These are phyloP conservation scores for Acrobasis repandana DNA, from an alignment of 2,888 invertebrate genomes.

Conservation along the genomic window DNA sequence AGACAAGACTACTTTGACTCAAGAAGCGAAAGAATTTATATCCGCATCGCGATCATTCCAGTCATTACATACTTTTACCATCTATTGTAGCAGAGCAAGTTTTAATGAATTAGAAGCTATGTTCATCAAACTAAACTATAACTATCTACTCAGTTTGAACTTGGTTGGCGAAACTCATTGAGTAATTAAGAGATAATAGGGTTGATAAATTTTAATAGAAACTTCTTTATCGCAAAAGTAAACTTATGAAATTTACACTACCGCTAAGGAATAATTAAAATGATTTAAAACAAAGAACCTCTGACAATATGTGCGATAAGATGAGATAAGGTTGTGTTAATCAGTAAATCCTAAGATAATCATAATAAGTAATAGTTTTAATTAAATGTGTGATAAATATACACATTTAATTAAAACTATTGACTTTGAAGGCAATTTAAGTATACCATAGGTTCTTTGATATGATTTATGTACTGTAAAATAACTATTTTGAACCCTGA, in stretches of 20 bases:
- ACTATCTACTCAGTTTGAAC: constrained; percentile 1
- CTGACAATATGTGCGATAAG: too few relatives aligned
- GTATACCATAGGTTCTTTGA: too few relatives aligned
- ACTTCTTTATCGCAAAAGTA: neutral
- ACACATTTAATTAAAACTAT: too few relatives aligned
- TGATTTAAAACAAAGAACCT: too few relatives aligned
- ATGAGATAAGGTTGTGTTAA: neutral
- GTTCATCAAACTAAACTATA: constrained; percentile 14
- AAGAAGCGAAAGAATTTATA: neutral
- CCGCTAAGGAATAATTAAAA: neutral
- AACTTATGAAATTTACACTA: neutral
- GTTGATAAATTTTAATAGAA: constrained; percentile 6
- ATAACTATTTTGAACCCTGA: too few relatives aligned
- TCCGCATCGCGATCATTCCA: neutral
- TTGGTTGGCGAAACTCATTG: constrained; percentile 3
- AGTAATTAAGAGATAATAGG: constrained; percentile 9
- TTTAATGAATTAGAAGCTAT: constrained; percentile 18
- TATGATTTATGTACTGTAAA: too few relatives aligned
- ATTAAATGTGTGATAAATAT: too few relatives aligned
- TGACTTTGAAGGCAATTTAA: too few relatives aligned
- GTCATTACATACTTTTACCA: neutral
- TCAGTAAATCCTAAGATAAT: too few relatives aligned
- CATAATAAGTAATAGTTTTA: too few relatives aligned
- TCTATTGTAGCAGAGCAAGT: constrained; percentile 4
- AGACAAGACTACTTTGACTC: too few relatives aligned